These are phyloP conservation scores for Sceloporus undulatus DNA, from an alignment of 2,113 vertebrate species.

Conservation along the genomic window DNA sequence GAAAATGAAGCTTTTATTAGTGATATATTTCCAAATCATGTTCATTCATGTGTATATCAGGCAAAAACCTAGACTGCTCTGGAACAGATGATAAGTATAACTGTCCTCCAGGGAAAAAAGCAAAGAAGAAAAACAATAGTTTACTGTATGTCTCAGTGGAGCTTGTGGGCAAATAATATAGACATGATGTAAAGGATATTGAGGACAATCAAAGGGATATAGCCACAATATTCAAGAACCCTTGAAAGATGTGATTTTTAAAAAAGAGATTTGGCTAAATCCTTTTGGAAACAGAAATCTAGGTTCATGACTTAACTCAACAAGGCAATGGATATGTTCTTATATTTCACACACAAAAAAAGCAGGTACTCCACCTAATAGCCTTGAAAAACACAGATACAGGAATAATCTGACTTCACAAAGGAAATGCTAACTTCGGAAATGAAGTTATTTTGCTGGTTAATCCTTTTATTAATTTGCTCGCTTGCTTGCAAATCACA, in stretches of 20 bases:
- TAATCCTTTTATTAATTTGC: conserved; percentile 64
- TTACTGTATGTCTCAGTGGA: too few species aligned
- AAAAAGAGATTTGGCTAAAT: too few species aligned
- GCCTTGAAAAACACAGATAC: background rate
- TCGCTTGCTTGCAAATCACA: conserved; percentile 40
- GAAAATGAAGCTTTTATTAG: background rate
- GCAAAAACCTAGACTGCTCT: background rate
- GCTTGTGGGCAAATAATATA: background rate
- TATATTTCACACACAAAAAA: background rate
- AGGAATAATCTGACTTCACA: conserved; percentile 52
- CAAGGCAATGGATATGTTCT: background rate
- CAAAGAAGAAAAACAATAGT: too few species aligned
- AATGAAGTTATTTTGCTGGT: conserved; percentile 42
- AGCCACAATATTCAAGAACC: background rate
- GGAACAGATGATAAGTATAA: background rate
- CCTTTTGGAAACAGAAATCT: too few species aligned
- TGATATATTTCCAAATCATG: background rate
- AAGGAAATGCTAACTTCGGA: conserved; percentile 21
- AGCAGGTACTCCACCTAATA: background rate
- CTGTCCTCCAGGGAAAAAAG: background rate
- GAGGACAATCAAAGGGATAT: background rate
- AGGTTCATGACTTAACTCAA: background rate
- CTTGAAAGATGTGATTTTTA: too few species aligned
- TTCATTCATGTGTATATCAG: background rate
- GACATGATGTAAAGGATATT: background rate